phyloP scores from a whole-genome alignment of 2,113 vertebrate species.

The Alouatta palliata region DNA sequence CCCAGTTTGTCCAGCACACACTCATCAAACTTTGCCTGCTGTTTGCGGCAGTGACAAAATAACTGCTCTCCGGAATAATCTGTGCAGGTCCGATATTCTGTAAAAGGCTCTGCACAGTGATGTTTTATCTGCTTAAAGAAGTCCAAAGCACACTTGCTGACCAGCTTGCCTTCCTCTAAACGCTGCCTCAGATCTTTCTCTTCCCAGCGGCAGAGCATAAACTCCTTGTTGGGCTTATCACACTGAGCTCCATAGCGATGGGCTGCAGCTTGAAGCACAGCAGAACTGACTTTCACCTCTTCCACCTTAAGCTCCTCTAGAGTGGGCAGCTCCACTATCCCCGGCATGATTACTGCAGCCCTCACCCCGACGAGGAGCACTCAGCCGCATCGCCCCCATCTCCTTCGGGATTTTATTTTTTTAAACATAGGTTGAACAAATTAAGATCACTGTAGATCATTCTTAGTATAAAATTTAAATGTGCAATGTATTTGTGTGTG shows the following conservation, averaged over 20 bases:
- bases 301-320: constrained; percentile 91
- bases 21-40: constrained; percentile 93
- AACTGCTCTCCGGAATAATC: constrained; percentile 88
- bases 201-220: constrained; percentile 99
- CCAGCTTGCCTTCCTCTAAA: constrained; percentile 91
- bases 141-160: constrained; percentile 94
- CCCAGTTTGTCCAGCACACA: constrained; percentile 97
- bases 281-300: constrained; percentile 93
- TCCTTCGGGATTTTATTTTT: constrained; percentile 74
- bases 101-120: constrained; percentile 95
- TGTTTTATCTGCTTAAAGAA: constrained; percentile 97
- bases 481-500: background rate
- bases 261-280: constrained; percentile 95
- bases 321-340: constrained; percentile 85
- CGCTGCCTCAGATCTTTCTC: constrained; percentile 97
- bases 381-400: constrained; percentile 46
- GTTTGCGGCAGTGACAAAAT: constrained; percentile 90
- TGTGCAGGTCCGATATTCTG: constrained; percentile 96
- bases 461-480: background rate
- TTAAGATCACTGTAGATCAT: background rate
- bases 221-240: constrained; percentile 96
- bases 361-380: background rate
- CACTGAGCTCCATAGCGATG: constrained; percentile 97
- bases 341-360: constrained; percentile 85
- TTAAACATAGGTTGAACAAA: background rate